Evolutionary conservation across 2,113 vertebrate genomes (phyloP).

Genomic region (Propithecus coquereli): DNA sequence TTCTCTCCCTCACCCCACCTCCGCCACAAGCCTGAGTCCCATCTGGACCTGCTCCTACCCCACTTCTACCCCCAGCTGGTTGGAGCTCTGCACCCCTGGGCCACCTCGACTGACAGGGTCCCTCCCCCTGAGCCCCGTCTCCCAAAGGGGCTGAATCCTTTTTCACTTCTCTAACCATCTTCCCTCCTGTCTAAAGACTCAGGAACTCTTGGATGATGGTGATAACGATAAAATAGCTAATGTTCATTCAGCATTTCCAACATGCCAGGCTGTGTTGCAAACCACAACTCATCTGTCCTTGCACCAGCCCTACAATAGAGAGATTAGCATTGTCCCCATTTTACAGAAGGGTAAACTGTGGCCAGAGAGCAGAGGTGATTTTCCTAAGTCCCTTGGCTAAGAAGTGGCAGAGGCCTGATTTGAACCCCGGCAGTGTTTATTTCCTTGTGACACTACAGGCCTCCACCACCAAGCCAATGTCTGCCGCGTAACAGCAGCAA

Average conservation of each 20-base stretch:
- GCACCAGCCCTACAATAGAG: rapidly evolving
- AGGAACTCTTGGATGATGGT: not conserved
- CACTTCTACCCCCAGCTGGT: rapidly evolving
- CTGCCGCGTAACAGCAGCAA: not conserved
- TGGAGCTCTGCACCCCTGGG: rapidly evolving
- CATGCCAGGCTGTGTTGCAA: rapidly evolving
- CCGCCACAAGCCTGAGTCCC: not conserved
- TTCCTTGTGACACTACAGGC: not conserved
- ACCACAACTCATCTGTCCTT: not conserved
- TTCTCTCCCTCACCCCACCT: not conserved
- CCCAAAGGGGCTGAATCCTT: not conserved
- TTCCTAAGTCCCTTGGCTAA: not conserved
- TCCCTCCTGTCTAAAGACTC: not conserved
- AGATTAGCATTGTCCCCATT: not conserved
- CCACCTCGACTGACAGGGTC: rapidly evolving
- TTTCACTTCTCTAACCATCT: not conserved
- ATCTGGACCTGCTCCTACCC: not conserved
- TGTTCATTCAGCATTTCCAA: not conserved
- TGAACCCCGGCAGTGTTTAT: rapidly evolving
- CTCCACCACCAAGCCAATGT: not conserved
- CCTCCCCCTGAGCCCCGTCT: not conserved
- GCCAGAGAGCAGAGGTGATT: not conserved
- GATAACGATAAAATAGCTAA: not conserved
- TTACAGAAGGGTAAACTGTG: not conserved
- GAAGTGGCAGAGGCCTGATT: not conserved